Evolutionary conservation across 1,140 invertebrate genomes (phyloP).

Genomic region (Matsumurasca onukii): DNA sequence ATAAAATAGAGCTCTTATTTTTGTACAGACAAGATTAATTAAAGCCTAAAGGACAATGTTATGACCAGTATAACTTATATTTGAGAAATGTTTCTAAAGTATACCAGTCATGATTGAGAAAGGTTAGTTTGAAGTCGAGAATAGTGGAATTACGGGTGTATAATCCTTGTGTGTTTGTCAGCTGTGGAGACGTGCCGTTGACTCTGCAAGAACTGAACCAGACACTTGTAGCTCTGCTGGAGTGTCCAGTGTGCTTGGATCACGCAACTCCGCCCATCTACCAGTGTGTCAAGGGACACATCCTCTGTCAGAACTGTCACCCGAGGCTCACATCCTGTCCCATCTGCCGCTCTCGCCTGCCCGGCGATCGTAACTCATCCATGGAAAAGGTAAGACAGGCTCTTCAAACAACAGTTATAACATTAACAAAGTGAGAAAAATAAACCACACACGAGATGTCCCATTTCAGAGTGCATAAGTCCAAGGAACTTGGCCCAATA

Average conservation of each 20-base stretch:
- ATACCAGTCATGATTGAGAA: too few species aligned
- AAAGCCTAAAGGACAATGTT: too few species aligned
- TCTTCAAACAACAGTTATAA: neutral
- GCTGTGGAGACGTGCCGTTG: conserved; percentile 2
- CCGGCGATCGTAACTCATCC: conserved; percentile 37
- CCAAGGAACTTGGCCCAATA: too few species aligned
- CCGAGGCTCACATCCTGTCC: conserved; percentile 38
- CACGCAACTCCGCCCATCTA: conserved; percentile 41
- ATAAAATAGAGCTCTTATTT: too few species aligned
- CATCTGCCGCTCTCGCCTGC: conserved; percentile 40
- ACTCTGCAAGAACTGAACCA: conserved; percentile 36
- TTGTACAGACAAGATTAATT: too few species aligned
- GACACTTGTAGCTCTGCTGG: conserved; percentile 39
- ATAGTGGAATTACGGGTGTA: neutral
- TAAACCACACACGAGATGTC: too few species aligned
- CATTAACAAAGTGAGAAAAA: too few species aligned
- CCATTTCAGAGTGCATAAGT: too few species aligned
- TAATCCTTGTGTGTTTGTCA: neutral
- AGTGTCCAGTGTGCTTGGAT: conserved; percentile 45
- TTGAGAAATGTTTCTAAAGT: too few species aligned
- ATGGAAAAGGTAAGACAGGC: conserved; percentile 40
- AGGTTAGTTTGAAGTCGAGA: neutral
- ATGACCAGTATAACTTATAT: too few species aligned
- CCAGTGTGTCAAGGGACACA: conserved; percentile 42
- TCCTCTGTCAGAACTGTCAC: conserved; percentile 39